Evolutionary conservation across 35 echinoderm and acorn worm species (phyloP).

Genomic region (Amphiura filiformis): DNA sequence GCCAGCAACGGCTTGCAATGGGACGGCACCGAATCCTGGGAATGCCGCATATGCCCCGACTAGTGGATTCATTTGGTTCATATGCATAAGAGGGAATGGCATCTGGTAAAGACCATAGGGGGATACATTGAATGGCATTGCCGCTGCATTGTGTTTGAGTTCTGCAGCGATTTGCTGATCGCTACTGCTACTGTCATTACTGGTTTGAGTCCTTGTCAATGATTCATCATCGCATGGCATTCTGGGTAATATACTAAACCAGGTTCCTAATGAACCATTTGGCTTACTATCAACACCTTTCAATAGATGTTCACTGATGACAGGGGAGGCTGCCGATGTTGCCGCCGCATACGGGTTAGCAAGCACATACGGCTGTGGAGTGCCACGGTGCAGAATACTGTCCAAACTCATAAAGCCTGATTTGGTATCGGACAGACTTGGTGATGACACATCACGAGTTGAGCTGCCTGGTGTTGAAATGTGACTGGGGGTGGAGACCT

Average conservation of each 20-base stretch:
- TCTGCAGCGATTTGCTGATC: neutral
- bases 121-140: conserved; percentile 69
- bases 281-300: conserved; percentile 45
- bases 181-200: conserved; percentile 9
- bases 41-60: conserved; percentile 73
- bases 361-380: neutral
- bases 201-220: conserved; percentile 36
- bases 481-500: neutral
- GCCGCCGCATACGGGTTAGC: neutral
- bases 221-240: conserved; percentile 84
- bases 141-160: conserved; percentile 39
- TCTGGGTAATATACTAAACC: conserved; percentile 96
- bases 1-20: conserved; percentile 60
- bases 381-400: conserved; percentile 24
- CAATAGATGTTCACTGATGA: neutral
- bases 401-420: conserved; percentile 54
- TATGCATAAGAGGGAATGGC: conserved; percentile 88
- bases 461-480: neutral
- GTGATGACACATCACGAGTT: neutral
- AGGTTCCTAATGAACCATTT: conserved; percentile 71
- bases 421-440: conserved; percentile 22
- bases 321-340: neutral
- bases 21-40: conserved; percentile 63
- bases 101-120: conserved; percentile 84
- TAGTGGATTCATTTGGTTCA: conserved; percentile 78